Percentiles rank a stretch among this genome's conserved stretches.
Conservation (phyloP, 2,888 invertebrate genomes). For the Mycogona germanica region DNA sequence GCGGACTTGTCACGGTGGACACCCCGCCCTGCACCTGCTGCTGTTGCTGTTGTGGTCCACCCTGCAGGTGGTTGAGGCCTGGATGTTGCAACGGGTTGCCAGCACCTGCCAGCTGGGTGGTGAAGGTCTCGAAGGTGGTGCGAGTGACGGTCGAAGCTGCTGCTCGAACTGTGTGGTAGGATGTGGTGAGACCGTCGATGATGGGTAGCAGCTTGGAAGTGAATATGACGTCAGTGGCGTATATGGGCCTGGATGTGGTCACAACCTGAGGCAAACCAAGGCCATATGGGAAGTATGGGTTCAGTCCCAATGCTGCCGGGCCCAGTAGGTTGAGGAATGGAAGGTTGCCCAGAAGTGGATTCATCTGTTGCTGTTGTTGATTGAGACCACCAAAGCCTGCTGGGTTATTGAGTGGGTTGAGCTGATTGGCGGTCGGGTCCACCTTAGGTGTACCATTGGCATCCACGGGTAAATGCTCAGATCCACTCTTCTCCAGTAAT, state of each 20-base stretch:
- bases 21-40: background rate
- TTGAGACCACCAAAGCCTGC: constrained; percentile 63
- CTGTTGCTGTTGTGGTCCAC: background rate
- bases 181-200: constrained; percentile 49
- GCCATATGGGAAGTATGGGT: constrained; percentile 45
- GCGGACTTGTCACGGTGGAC: constrained; percentile 16
- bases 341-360: constrained; percentile 15
- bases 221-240: constrained; percentile 55
- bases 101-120: constrained; percentile 15
- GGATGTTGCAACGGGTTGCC: constrained; percentile 4
- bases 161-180: constrained; percentile 48
- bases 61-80: background rate
- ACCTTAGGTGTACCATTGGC: background rate
- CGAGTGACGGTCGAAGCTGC: constrained; percentile 15
- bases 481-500: constrained; percentile 7
- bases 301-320: constrained; percentile 39
- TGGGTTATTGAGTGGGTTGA: constrained; percentile 38
- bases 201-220: constrained; percentile 71
- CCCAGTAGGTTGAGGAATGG: constrained; percentile 25
- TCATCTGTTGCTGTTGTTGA: constrained; percentile 52
- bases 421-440: constrained; percentile 12
- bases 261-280: constrained; percentile 48
- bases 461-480: background rate
- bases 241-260: constrained; percentile 62
- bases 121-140: constrained; percentile 19